Percentiles rank a stretch among this genome's conserved stretches.
phyloP scores from a whole-genome alignment of 2,113 vertebrate species.

The Thermophis baileyi region DNA sequence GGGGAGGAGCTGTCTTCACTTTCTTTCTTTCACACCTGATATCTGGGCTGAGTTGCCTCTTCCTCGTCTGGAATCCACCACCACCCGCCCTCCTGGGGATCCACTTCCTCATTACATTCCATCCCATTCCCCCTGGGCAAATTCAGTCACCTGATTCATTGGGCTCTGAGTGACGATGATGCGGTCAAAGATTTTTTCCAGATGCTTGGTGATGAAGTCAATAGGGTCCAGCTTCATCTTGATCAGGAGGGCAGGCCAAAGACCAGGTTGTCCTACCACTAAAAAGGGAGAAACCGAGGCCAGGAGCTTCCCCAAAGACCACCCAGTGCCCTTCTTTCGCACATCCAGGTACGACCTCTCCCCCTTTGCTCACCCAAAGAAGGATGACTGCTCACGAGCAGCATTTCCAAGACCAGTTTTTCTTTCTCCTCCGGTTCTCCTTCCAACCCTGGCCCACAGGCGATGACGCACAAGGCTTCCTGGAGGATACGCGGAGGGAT shows the following conservation, averaged over 20 bases:
- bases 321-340: not conserved
- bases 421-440: constrained; percentile 75
- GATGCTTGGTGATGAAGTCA: constrained; percentile 82
- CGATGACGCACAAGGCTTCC: constrained; percentile 82
- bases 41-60: not conserved
- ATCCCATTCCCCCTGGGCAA: not conserved
- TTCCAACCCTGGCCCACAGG: constrained; percentile 77
- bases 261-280: constrained; percentile 77
- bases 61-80: no score
- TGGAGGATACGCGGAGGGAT: constrained; percentile 79
- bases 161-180: constrained; percentile 76
- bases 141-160: constrained; percentile 76
- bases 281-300: not conserved
- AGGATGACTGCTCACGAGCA: constrained; percentile 87
- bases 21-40: no score
- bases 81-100: no score
- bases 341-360: fast-evolving
- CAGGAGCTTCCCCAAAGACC: not conserved
- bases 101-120: not conserved
- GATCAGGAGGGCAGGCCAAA: constrained; percentile 85
- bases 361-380: constrained; percentile 78
- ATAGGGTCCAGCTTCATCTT: constrained; percentile 85
- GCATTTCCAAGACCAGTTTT: constrained; percentile 82
- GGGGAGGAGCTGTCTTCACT: no score
- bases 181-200: constrained; percentile 80